phyloP scores from a whole-genome alignment of 2,888 invertebrate species.

The Palloptera scutellata region DNA sequence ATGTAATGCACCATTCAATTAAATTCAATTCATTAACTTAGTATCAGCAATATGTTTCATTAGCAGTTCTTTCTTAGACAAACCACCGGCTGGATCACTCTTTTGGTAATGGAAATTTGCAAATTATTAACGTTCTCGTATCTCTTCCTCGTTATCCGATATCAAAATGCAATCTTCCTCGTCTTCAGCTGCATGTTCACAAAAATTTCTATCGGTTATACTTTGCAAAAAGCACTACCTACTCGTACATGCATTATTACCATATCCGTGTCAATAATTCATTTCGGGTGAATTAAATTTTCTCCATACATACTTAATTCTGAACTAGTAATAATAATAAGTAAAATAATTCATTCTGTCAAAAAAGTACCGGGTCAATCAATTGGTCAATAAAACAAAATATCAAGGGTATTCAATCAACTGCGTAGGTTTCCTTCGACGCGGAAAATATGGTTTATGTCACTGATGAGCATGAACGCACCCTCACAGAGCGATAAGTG shows the following conservation, averaged over 20 bases:
- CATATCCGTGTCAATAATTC: constrained; percentile 47
- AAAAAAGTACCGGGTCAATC: too few relatives aligned
- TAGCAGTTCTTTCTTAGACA: constrained; percentile 52
- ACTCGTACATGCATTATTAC: constrained; percentile 49
- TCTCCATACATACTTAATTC: constrained; percentile 38
- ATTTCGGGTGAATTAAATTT: constrained; percentile 36
- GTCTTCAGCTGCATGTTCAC: constrained; percentile 44
- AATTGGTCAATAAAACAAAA: too few relatives aligned
- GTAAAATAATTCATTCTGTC: too few relatives aligned
- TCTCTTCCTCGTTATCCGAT: constrained; percentile 54
- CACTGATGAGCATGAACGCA: too few relatives aligned
- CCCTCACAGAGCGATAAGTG: too few relatives aligned
- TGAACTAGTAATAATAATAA: constrained; percentile 36
- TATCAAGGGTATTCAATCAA: too few relatives aligned
- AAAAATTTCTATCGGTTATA: constrained; percentile 56
- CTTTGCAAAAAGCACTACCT: constrained; percentile 55
- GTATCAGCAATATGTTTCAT: constrained; percentile 44
- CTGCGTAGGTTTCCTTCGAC: too few relatives aligned
- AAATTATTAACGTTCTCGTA: constrained; percentile 55
- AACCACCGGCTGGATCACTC: constrained; percentile 53
- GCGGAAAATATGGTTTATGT: too few relatives aligned
- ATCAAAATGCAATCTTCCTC: constrained; percentile 53
- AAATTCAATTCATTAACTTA: not conserved
- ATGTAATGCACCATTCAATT: too few relatives aligned
- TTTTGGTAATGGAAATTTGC: constrained; percentile 51